These are phyloP conservation scores for Endotricha flammealis DNA, from an alignment of 2,888 invertebrate genomes.

Conservation along the genomic window DNA sequence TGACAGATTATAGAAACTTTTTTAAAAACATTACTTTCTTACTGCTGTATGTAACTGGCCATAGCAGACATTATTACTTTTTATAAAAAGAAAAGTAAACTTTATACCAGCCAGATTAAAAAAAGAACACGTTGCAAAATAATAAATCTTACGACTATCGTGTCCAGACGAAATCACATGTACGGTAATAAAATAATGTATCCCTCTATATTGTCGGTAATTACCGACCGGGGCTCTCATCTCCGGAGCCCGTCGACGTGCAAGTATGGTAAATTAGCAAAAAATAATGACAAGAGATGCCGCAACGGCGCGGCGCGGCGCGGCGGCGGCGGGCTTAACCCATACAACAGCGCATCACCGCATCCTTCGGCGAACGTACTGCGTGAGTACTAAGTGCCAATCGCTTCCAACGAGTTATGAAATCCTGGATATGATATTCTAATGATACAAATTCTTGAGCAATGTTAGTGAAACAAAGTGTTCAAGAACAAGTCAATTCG, in stretches of 20 bases:
- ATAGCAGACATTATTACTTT: too few species aligned
- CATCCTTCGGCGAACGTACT: constrained; percentile 21
- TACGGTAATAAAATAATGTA: constrained; percentile 1
- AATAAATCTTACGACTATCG: neutral
- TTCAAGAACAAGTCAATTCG: too few species aligned
- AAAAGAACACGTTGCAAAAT: neutral
- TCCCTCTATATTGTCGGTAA: constrained; percentile 1
- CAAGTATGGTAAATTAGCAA: constrained; percentile 63
- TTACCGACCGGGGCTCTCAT: constrained; percentile 18
- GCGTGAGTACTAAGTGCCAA: constrained; percentile 5
- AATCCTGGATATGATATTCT: too few species aligned
- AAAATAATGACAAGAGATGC: constrained; percentile 48
- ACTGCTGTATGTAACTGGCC: too few species aligned
- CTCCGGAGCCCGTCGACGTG: constrained; percentile 36
- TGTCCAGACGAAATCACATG: neutral
- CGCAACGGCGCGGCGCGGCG: constrained; percentile 25
- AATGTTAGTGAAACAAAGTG: too few species aligned
- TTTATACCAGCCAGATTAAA: too few species aligned
- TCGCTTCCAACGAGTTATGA: constrained; percentile 13
- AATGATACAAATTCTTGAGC: too few species aligned
- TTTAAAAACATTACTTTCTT: too few species aligned
- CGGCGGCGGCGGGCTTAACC: too few species aligned
- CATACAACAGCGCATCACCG: constrained; percentile 20
- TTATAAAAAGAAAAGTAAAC: too few species aligned
- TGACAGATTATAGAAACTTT: too few species aligned